phyloP scores from a whole-genome alignment of 2,113 vertebrate genomes.

The Bubo blakistoni region DNA sequence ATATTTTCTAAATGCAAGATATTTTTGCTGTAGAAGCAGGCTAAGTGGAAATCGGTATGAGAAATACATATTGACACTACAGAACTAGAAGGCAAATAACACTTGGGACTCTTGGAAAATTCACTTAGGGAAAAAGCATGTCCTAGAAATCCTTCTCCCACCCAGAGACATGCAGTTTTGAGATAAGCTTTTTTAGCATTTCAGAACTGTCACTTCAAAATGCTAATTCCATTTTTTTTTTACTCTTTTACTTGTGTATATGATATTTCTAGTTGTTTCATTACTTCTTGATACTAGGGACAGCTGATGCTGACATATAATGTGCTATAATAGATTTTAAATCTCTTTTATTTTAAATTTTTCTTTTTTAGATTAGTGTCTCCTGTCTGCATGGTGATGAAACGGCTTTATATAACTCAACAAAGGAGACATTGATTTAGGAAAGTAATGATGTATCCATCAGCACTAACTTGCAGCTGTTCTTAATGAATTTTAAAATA shows the following conservation, averaged over 20 bases:
- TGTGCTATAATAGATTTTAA: not conserved
- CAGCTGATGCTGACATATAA: not conserved
- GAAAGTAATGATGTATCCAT: not conserved
- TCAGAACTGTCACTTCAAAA: conserved; percentile 12
- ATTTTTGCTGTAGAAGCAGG: not conserved
- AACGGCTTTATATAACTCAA: not conserved
- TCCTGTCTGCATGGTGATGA: not conserved
- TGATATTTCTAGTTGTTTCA: not conserved
- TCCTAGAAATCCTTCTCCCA: conserved; percentile 26
- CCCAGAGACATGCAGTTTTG: not conserved
- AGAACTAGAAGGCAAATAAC: conserved; percentile 53
- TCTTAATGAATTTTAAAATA: conserved; percentile 32
- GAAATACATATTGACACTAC: conserved; percentile 40
- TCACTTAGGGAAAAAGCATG: conserved; percentile 35
- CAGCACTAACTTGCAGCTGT: not conserved
- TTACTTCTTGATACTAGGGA: not conserved
- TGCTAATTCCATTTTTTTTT: not conserved
- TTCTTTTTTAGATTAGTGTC: not conserved
- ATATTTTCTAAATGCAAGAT: not conserved
- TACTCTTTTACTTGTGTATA: not conserved
- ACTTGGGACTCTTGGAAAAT: conserved; percentile 14
- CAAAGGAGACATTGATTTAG: conserved; percentile 15
- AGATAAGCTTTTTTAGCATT: not conserved
- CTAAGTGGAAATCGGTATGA: not conserved
- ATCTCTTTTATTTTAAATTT: not conserved